Evolutionary conservation across 2,888 invertebrate species (phyloP), one percentile per base, ranked within the genome.

Genomic region (Anthrax anthrax): DNA sequence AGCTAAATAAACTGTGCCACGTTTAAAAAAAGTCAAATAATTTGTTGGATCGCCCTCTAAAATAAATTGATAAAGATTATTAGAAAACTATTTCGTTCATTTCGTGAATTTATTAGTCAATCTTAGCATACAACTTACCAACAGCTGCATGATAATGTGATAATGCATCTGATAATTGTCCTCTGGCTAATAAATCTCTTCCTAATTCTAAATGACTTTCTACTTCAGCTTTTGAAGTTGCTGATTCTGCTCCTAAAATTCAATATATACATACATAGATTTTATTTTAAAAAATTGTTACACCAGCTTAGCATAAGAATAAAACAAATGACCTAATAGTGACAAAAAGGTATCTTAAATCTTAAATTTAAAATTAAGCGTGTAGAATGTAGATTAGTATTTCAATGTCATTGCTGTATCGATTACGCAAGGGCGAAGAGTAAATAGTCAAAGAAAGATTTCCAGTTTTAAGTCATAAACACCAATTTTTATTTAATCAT

Each of bases 91-190:
- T 44, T 38, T n/a, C n/a, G n/a, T n/a, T n/a, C n/a, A n/a, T n/a
- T n/a, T n/a, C n/a, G n/a, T n/a, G n/a, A n/a, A n/a, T n/a, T n/a
- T n/a, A n/a, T n/a, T n/a, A n/a, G n/a, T n/a, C n/a, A n/a, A n/a
- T n/a, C n/a, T n/a, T n/a, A n/a, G n/a, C n/a, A n/a, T n/a, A n/a
- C n/a, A 41, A 70, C 81, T 74, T 64, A 88, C 89, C 95, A 57
- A 98, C 90, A 57, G 97, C 98, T 51, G 91, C 88, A 74, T 98
- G 96, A 70, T 94, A 98, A 66, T 98, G 96, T 50, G 90, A 86
- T 43, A 99, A 70, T 12, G 98, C 97, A 72, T 98, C 97, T 41
- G 89, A 83, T 52, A 96, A 77, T 66, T 97, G 94, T 32, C 96
- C 95, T 55, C 83, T 81, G 37, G 90, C 85, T 58, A 98, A 72